These are phyloP conservation scores for Cichladusa arquata DNA, from an alignment of 2,113 vertebrate genomes.

Conservation along the genomic window DNA sequence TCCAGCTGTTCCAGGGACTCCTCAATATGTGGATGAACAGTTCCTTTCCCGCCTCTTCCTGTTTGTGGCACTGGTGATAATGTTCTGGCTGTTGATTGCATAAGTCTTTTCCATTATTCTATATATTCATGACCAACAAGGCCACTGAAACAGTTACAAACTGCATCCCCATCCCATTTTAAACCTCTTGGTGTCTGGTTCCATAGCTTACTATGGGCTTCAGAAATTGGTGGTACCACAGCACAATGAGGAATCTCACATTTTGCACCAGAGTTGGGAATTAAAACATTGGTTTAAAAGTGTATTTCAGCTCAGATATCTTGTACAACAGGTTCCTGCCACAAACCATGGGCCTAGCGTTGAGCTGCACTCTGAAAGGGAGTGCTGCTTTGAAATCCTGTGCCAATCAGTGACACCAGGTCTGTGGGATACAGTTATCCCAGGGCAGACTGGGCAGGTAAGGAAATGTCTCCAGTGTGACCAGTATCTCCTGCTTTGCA, in stretches of 20 bases:
- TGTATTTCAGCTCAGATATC: conserved; percentile 1
- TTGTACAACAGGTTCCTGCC: conserved; percentile 28
- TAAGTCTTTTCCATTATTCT: conserved; percentile 68
- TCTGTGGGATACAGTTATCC: conserved; percentile 6
- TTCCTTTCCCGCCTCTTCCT: conserved; percentile 98
- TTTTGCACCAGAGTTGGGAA: conserved; percentile 59
- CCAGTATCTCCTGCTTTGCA: conserved; percentile 3
- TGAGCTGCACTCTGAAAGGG: conserved; percentile 23
- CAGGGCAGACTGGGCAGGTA: background rate
- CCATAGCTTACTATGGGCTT: conserved; percentile 38
- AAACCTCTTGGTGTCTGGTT: conserved; percentile 63
- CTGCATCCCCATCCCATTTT: conserved; percentile 47
- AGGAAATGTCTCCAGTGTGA: background rate
- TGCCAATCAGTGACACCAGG: conserved; percentile 38
- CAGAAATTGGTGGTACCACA: conserved; percentile 42
- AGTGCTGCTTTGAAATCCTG: conserved; percentile 49
- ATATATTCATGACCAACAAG: background rate
- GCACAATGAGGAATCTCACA: conserved; percentile 48
- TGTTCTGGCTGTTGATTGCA: conserved; percentile 98
- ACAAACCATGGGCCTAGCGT: conserved; percentile 12
- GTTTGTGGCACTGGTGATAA: conserved; percentile 95
- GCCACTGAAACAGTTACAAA: conserved; percentile 57
- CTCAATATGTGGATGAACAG: conserved; percentile 95
- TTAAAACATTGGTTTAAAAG: conserved; percentile 51
- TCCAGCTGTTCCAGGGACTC: conserved; percentile 93